Base-by-base conservation (phyloP, 2,113 vertebrate species). In the Casuarius casuarius region DNA sequence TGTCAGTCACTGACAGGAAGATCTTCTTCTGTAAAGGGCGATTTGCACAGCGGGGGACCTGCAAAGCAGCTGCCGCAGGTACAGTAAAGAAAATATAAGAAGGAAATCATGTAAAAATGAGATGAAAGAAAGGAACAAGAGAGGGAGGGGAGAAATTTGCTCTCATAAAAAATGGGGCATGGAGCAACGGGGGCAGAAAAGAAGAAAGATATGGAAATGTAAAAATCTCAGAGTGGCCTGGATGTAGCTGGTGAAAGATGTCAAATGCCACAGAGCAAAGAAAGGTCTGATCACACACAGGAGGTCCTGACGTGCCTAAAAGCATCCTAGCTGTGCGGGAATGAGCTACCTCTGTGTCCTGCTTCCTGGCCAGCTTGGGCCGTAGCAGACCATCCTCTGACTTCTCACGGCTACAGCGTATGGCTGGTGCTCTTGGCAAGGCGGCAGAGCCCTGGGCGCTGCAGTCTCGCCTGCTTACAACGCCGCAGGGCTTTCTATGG, bases 11-110 rank as follows among this genome's bases (percentile, higher is more conserved):
- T 90, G 96, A 84, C 95, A 96, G 93, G 96, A 95, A 95, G 89
- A 94, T 95, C 89, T 97, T 74, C 72, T 80, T 94, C 96, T 96
- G 87, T 97, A 93, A 94, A 96, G 94, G 96, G 96, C 91, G 26
- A 97, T 97, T 97, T 95, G 87, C 97, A 96, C 97, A 97, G 97
- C 94, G 51, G 97, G 97, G 72, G 70, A 49, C 85, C 94, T 84
- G 95, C 92, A 94, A 89, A 97, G 95, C 84, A 88, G 94, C 96
- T 94, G 97, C 96, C 40, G 14, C 87, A 29, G 94, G 95, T 94
- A 78, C 75, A 74, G 84, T 49, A 48, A 52, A 59, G 89, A 88
- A 96, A 96, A 96, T 94, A 75, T 2, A 80, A 92, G 91, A 78
- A 82, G 89, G 73, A 97, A 96, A 95, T 92, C 61, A 90, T 63